A percentile compares a stretch with the other conserved stretches of the same genome.
These are phyloP conservation scores for Carassius carassius DNA, from an alignment of 2,113 vertebrate species.

Conservation along the genomic window DNA sequence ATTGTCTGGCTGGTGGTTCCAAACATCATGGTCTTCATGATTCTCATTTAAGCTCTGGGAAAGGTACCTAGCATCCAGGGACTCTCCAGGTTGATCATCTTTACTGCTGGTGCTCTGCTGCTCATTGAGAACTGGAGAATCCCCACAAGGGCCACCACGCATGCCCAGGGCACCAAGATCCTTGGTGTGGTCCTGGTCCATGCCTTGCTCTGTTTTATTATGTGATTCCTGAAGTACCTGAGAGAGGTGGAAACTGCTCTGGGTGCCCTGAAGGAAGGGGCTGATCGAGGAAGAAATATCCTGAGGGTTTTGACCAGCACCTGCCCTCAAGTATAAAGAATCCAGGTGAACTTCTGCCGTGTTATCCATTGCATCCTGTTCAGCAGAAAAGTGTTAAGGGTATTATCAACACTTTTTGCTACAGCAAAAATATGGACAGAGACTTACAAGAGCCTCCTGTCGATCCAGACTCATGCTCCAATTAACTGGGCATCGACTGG, in stretches of 20 bases:
- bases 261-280: constrained; percentile 62
- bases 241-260: constrained; percentile 63
- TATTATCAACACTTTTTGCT: not conserved
- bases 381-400: not conserved
- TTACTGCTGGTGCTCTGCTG: constrained; percentile 53
- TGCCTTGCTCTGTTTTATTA: constrained; percentile 40
- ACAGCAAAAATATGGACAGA: not conserved
- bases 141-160: constrained; percentile 64
- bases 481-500: constrained; percentile 57
- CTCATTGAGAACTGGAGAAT: constrained; percentile 51
- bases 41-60: constrained; percentile 73
- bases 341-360: constrained; percentile 61
- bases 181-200: constrained; percentile 46
- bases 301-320: constrained; percentile 54
- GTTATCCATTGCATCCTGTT: constrained; percentile 68
- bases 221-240: constrained; percentile 61
- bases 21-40: constrained; percentile 63
- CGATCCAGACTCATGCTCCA: constrained; percentile 65
- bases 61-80: constrained; percentile 77
- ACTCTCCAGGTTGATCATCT: constrained; percentile 58
- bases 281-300: constrained; percentile 48
- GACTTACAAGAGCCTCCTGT: constrained; percentile 71
- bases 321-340: constrained; percentile 68
- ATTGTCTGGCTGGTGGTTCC: constrained; percentile 67
- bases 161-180: constrained; percentile 55